Evolutionary conservation across 1,140 invertebrate species (phyloP), one percentile per base, ranked within the genome.

Genomic region (Daktulosphaira vitifoliae): DNA sequence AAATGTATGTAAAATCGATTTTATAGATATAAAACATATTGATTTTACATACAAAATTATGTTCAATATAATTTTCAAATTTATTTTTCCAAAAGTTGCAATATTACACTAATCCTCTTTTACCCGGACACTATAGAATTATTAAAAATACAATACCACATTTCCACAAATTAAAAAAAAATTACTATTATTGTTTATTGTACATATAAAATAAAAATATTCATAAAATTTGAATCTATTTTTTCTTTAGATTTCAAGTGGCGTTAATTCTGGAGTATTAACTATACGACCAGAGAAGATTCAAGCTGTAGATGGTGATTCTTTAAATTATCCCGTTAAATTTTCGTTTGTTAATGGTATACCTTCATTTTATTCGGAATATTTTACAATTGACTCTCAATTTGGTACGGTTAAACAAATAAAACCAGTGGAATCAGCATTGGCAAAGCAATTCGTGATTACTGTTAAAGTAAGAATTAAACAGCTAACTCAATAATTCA

Each of bases 221-320:
- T n/a, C n/a, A n/a, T n/a, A n/a, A n/a, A n/a, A n/a, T n/a, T 50
- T 51, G 16, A 11, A 39, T 49, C 16, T 50, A 18, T 65, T 13
- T 26, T 46, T 33, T 67, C 64, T 70, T 62, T 70, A 82, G 86
- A 87, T 91, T 23, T 87, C 86, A 7, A 88, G 87, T 66, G 88
- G 89, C 5, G 82, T 87, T 3, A 74, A 90, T 68, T 83, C 88
- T 22, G 89, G 90, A 1, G 84, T 90, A 37, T 77, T 94, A 1
- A 84, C 85, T 62, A 84, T 93, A 22, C 78, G 81, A n/a, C 90
- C 91, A 1, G 90, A 92, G 71, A 87, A 89, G 70, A 91, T 94
- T 56, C 86, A 90, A 75, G 90, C 89, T 0, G 82, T 90, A 1
- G 89, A 92, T 73, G 86, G 89, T 81, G 90, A 93, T 72, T 90